These are phyloP conservation scores for Ceyx margarethae DNA, from an alignment of 2,113 vertebrate species.

Conservation along the genomic window DNA sequence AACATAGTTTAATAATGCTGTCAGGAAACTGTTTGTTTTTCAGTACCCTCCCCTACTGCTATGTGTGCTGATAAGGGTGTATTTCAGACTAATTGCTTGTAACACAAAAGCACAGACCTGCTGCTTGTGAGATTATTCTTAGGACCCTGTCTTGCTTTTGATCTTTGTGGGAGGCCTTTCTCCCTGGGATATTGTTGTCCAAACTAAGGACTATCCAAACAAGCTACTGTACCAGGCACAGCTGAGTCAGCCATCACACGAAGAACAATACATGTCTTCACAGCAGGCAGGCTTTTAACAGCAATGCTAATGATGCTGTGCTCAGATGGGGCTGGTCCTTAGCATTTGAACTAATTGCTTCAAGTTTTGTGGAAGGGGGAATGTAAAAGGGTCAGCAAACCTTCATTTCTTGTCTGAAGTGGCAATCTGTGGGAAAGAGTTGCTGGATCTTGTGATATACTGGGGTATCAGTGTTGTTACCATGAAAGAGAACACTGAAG, in stretches of 20 bases:
- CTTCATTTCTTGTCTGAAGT: neutral
- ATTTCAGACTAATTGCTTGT: neutral
- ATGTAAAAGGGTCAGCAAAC: neutral
- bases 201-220: neutral
- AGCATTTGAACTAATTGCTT: neutral
- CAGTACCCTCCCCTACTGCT: neutral
- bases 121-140: conserved; percentile 2
- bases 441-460: neutral
- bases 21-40: neutral
- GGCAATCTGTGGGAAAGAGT: neutral
- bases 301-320: neutral
- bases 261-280: neutral
- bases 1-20: neutral
- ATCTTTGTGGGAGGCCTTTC: conserved; percentile 17
- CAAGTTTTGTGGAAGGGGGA: neutral
- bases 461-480: neutral
- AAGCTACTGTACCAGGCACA: neutral
- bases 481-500: neutral
- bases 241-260: neutral
- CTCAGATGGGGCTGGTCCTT: neutral
- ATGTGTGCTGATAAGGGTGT: neutral
- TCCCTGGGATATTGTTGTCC: neutral
- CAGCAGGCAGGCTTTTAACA: neutral
- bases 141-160: neutral
- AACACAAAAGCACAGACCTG: neutral